A percentile compares a stretch with the other conserved stretches of the same genome.
Conservation (phyloP, 1,140 invertebrate species). For the Zaprionus ghesquierei region DNA sequence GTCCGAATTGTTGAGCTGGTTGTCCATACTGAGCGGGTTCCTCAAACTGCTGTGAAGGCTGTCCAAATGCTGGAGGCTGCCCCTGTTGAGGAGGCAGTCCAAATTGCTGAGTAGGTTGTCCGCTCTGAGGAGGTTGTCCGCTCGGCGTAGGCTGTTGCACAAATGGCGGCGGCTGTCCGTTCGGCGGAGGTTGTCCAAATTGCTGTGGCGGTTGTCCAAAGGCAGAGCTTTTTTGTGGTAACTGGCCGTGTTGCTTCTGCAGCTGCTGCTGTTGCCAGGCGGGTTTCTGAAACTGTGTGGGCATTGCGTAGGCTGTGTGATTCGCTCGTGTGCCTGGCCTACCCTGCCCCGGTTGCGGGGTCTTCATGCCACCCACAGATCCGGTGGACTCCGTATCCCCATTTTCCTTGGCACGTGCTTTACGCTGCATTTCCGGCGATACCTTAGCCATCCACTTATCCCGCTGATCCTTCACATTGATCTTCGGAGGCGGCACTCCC, state of each 20-base stretch:
- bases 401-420: slow-evolving; percentile 5
- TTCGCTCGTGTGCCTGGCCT: background rate
- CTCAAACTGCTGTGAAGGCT: background rate
- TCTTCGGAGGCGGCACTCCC: background rate
- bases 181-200: background rate
- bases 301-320: slow-evolving; percentile 5
- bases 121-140: background rate
- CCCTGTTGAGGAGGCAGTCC: background rate
- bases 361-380: background rate
- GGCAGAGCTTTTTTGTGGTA: background rate
- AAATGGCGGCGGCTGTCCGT: background rate
- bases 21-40: background rate
- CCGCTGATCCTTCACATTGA: slow-evolving; percentile 50
- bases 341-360: background rate
- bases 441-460: slow-evolving; percentile 68
- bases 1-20: background rate
- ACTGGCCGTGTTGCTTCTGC: background rate
- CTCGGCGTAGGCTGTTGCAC: background rate
- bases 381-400: background rate
- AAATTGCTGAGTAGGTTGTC: background rate
- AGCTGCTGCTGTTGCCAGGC: slow-evolving; percentile 15
- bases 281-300: slow-evolving; percentile 4
- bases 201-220: background rate
- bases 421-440: slow-evolving; percentile 37
- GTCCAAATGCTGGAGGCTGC: background rate